Conservation (phyloP, 2,888 invertebrate species). For the Melieria crassipennis region DNA sequence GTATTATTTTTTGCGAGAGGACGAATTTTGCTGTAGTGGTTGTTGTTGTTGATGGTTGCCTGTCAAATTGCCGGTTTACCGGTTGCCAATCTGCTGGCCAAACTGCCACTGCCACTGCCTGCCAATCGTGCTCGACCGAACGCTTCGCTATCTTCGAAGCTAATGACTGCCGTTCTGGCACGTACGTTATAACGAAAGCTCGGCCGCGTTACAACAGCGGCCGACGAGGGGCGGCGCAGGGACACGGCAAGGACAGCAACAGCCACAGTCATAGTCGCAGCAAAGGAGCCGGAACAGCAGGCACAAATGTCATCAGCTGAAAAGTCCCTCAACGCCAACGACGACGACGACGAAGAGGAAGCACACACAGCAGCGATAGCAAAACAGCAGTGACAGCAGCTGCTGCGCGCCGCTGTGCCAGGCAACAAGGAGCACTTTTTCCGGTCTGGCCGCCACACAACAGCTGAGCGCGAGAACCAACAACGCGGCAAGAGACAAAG, state of each 20-base stretch:
- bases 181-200: conserved; percentile 47
- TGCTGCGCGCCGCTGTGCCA: too few relatives aligned
- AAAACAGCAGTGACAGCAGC: too few relatives aligned
- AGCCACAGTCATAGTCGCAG: conserved; percentile 9
- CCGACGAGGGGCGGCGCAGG: neutral
- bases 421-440: too few relatives aligned
- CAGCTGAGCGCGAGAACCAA: too few relatives aligned
- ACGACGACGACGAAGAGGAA: too few relatives aligned
- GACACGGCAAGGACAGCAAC: conserved; percentile 3
- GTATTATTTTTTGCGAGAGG: too few relatives aligned
- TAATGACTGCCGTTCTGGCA: conserved; percentile 46
- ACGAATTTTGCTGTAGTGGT: neutral
- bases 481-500: too few relatives aligned
- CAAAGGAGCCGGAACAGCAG: conserved; percentile 6
- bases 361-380: too few relatives aligned
- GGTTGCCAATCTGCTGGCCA: conserved; percentile 13
- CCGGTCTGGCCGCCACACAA: too few relatives aligned
- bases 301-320: conserved; percentile 14
- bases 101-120: conserved; percentile 22
- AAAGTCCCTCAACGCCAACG: too few relatives aligned
- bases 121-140: conserved; percentile 39
- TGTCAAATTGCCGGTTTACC: neutral
- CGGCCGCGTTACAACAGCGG: conserved; percentile 35
- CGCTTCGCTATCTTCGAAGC: conserved; percentile 49
- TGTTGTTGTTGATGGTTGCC: conserved; percentile 1